Evolutionary conservation across 2,113 vertebrate genomes (phyloP).

Genomic region (Capreolus pygargus): DNA sequence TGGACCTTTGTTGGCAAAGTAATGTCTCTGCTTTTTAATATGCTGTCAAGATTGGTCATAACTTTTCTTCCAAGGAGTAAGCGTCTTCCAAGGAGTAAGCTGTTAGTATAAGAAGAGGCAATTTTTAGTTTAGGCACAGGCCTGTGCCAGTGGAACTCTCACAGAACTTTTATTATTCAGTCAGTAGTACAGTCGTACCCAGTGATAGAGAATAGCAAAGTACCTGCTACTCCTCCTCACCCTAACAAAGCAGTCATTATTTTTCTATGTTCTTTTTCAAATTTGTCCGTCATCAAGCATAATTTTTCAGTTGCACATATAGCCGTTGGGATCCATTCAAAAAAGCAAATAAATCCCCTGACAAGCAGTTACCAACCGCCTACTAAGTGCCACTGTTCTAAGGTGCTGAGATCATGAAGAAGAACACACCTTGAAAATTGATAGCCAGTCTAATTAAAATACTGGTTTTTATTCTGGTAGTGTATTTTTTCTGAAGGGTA

Average conservation of each 20-base stretch:
- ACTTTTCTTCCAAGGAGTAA: neutral
- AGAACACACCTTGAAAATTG: neutral
- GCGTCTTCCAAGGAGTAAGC: neutral
- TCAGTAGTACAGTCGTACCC: neutral
- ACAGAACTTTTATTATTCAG: neutral
- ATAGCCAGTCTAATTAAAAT: neutral
- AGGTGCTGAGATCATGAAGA: neutral
- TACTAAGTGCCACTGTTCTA: neutral
- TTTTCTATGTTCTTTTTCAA: neutral
- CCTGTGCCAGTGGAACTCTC: neutral
- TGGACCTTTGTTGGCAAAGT: neutral
- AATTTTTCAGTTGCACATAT: neutral
- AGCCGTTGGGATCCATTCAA: neutral
- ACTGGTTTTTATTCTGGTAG: neutral
- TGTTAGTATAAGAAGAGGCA: neutral
- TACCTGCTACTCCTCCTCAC: neutral
- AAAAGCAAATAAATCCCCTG: neutral
- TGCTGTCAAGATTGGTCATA: neutral
- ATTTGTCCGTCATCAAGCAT: neutral
- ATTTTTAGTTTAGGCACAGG: neutral
- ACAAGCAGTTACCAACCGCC: neutral
- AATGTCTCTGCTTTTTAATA: neutral
- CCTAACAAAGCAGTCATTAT: neutral
- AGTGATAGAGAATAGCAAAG: neutral
- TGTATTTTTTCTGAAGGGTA: neutral